Evolutionary conservation across 2,888 invertebrate genomes (phyloP), one percentile per base, ranked within the genome.

Genomic region (Thelaira solivaga): DNA sequence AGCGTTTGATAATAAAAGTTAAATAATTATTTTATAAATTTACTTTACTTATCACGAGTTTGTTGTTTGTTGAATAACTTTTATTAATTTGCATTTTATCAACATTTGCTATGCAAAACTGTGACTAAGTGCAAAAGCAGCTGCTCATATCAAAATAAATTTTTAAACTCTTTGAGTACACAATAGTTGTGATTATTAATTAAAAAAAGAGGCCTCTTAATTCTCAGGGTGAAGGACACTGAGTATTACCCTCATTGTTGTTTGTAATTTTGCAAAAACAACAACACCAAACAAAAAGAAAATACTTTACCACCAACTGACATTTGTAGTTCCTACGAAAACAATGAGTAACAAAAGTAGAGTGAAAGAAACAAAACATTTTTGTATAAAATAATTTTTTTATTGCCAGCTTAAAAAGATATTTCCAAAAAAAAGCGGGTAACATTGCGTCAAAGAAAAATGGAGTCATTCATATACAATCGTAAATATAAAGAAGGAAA

Each of bases 341-440:
- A 34, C 45, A 62, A 43, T 29, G 53, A 72, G 36, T 62, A 45
- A 62, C 18, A 51, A 43, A 13, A 51, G 24, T 20, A 34, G 43
- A 41, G 31, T 24, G 11, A 29, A 43, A 47, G 11, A 53, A 36
- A 45, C 1, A 24, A 57, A 36, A 67, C n/a, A 57, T 26, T n/a
- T 31, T 68, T 57, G 24, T 47, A 22, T 36, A 29, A 41, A 53
- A n/a, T n/a, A 22, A 26, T 18, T 45, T 47, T 65, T 67, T 51
- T 51, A 43, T 41, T 74, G 43, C 36, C 73, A 59, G 65, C 51
- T 67, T 65, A 65, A 65, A 74, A 61, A 53, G 45, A 53, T 45
- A 61, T 53, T 67, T 67, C 61, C 51, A 74, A 61, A 53, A 61
- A 31, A 72, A 39, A 53, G 53, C 53, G 59, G 61, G 59, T 22